Percentiles rank a stretch among this genome's conserved stretches.
Conservation (phyloP, 2,888 invertebrate species). For the Cryptosula pallasiana region DNA sequence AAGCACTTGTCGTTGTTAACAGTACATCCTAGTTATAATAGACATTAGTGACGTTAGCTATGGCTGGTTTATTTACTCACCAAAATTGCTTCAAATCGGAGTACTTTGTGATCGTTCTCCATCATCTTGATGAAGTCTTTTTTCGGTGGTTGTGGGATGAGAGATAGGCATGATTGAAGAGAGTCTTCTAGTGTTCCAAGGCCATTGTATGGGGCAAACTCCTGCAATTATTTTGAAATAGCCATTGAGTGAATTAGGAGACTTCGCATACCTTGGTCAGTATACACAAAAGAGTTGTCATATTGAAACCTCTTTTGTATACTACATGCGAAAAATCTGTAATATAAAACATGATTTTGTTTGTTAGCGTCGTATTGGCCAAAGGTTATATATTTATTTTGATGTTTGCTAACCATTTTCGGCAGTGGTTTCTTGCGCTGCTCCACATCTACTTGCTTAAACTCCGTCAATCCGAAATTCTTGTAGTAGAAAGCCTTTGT, state of each 20-base stretch:
- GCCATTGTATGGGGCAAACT: slow-evolving; percentile 66
- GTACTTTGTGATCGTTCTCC: slow-evolving; percentile 62
- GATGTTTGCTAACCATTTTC: slow-evolving; percentile 45
- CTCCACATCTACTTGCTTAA: slow-evolving; percentile 50
- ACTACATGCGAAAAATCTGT: too few species aligned
- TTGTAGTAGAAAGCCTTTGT: slow-evolving; percentile 70
- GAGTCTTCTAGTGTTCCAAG: slow-evolving; percentile 75
- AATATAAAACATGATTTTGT: too few species aligned
- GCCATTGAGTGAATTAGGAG: too few species aligned
- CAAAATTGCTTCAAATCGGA: slow-evolving; percentile 71
- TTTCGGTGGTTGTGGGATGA: slow-evolving; percentile 68
- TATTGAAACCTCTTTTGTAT: too few species aligned
- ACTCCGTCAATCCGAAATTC: slow-evolving; percentile 53
- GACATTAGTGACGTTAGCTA: too few species aligned
- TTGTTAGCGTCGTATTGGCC: too few species aligned
- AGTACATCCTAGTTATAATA: too few species aligned
- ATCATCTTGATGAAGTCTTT: slow-evolving; percentile 72
- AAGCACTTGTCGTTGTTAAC: too few species aligned
- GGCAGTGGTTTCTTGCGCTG: slow-evolving; percentile 36
- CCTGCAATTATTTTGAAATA: slow-evolving; percentile 43
- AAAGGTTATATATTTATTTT: too few species aligned
- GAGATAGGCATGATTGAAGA: slow-evolving; percentile 65
- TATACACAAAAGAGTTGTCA: too few species aligned
- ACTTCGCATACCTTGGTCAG: too few species aligned
- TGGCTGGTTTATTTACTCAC: too few species aligned